A percentile compares a stretch with the other conserved stretches of the same genome.
These are phyloP conservation scores for Galemys pyrenaicus DNA, from an alignment of 2,113 vertebrate genomes.

Conservation along the genomic window DNA sequence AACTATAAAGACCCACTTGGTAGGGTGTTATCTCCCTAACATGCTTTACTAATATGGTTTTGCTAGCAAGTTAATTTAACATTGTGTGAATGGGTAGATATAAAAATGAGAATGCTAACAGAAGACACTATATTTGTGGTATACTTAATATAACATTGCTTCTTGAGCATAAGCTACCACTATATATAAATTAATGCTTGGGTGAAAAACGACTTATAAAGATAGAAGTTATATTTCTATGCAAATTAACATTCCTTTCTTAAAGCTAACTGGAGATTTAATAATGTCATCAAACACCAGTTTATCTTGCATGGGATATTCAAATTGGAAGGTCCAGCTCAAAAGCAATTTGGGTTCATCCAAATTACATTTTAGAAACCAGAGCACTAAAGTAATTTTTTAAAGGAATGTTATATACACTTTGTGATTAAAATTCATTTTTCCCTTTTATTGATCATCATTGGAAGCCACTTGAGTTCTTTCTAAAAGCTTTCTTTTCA, in stretches of 20 bases:
- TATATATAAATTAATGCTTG: not conserved
- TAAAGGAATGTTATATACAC: not conserved
- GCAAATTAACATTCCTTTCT: constrained; percentile 6
- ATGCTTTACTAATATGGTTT: not conserved
- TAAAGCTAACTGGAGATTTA: constrained; percentile 22
- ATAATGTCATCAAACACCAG: not conserved
- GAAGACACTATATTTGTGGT: not conserved
- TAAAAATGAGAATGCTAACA: not conserved
- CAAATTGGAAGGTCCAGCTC: not conserved
- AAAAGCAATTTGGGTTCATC: constrained; percentile 29
- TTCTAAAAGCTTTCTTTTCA: constrained; percentile 42
- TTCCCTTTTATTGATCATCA: not conserved
- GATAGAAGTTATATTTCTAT: constrained; percentile 14
- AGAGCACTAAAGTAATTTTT: not conserved
- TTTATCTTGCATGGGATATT: not conserved
- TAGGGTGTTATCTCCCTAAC: not conserved
- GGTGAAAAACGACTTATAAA: constrained; percentile 27
- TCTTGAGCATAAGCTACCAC: not conserved
- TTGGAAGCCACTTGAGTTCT: constrained; percentile 8
- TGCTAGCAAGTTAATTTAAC: constrained; percentile 19
- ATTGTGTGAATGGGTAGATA: not conserved
- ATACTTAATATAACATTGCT: not conserved
- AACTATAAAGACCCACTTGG: not conserved
- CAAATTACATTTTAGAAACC: constrained; percentile 48
- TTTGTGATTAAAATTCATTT: constrained; percentile 1